phyloP scores from a whole-genome alignment of 2,888 invertebrate species.

The Watsonalla binaria region DNA sequence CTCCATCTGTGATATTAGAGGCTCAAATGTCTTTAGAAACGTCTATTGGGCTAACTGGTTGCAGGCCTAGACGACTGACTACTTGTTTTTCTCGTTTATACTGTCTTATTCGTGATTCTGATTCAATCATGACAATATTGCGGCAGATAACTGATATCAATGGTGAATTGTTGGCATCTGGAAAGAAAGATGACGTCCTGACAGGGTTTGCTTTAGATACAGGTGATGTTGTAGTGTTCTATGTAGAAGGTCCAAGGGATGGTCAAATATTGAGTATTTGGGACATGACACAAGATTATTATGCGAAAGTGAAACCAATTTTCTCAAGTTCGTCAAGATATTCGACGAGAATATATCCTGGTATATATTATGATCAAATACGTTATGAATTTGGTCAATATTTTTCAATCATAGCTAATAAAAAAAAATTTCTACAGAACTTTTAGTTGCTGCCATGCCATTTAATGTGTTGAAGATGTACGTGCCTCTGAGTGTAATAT shows the following conservation, averaged over 20 bases:
- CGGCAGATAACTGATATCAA: conserved; percentile 44
- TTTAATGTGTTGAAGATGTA: conserved; percentile 59
- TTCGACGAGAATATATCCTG: conserved; percentile 49
- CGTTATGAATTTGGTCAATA: no score
- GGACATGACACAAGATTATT: conserved; percentile 49
- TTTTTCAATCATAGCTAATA: no score
- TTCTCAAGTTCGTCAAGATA: conserved; percentile 53
- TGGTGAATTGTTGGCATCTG: conserved; percentile 21
- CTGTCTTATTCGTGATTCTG: conserved; percentile 32
- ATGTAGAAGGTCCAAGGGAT: conserved; percentile 55
- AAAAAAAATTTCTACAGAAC: conserved; percentile 31
- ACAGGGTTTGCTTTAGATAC: conserved; percentile 63
- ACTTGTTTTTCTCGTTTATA: conserved; percentile 51
- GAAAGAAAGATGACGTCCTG: conserved; percentile 29
- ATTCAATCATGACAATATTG: conserved; percentile 32
- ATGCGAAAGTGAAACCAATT: conserved; percentile 38
- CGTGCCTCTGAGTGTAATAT: conserved; percentile 43
- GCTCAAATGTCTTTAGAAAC: conserved; percentile 62
- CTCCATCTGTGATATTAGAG: conserved; percentile 40
- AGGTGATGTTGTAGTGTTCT: conserved; percentile 46
- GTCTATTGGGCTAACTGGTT: conserved; percentile 60
- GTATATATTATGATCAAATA: conserved; percentile 21
- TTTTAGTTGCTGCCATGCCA: conserved; percentile 34
- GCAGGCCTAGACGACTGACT: conserved; percentile 32
- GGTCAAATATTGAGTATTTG: conserved; percentile 51